Evolutionary conservation across 2,888 invertebrate genomes (phyloP).

Genomic region (Spicauda simplicius): DNA sequence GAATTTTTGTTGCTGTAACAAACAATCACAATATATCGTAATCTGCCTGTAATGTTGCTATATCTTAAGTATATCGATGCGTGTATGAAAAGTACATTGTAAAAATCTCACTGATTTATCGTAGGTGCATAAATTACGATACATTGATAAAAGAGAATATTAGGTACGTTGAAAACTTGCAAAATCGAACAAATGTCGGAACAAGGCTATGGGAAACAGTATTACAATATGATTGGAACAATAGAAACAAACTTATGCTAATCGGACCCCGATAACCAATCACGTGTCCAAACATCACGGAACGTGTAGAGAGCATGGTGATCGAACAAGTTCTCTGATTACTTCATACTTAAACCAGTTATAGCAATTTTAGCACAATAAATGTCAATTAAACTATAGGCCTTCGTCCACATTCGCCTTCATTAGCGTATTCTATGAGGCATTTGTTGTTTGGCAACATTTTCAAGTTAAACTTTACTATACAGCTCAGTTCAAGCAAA

Average conservation of each 20-base stretch:
- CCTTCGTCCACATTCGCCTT: not conserved
- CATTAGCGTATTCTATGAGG: not conserved
- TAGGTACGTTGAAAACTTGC: constrained; percentile 2
- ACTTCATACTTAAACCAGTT: constrained; percentile 7
- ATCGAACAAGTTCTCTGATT: constrained; percentile 12
- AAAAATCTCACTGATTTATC: not conserved
- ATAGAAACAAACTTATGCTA: constrained; percentile 29
- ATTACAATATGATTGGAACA: constrained; percentile 23
- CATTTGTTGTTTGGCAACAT: not conserved
- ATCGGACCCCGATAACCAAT: constrained; percentile 45
- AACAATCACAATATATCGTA: constrained; percentile 39
- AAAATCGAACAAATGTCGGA: constrained; percentile 17
- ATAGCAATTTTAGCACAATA: not conserved
- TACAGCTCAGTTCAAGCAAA: too few species aligned
- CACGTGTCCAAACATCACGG: constrained; percentile 47
- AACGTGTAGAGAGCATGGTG: constrained; percentile 39
- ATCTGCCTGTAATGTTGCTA: too few species aligned
- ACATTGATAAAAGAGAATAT: not conserved
- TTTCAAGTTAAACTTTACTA: not conserved
- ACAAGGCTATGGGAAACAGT: constrained; percentile 30
- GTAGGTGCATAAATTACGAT: not conserved
- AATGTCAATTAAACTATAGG: not conserved
- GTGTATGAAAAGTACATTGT: not conserved
- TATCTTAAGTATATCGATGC: not conserved
- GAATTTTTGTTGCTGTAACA: constrained; percentile 93